These are phyloP conservation scores for Yponomeuta sedellus DNA, from an alignment of 2,888 invertebrate genomes.

Conservation along the genomic window DNA sequence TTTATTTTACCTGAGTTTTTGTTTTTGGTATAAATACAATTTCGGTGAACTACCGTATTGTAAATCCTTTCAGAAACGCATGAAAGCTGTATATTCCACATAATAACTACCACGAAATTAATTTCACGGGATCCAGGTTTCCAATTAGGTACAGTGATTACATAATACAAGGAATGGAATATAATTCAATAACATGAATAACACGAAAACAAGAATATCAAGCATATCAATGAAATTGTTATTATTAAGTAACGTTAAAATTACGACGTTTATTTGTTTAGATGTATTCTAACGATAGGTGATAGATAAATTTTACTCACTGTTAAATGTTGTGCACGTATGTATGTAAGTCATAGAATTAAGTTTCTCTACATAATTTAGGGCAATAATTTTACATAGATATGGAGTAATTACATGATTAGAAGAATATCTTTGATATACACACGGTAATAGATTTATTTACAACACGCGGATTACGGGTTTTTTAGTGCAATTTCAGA, in stretches of 20 bases:
- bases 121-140: too few species aligned
- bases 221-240: slow-evolving; percentile 54
- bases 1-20: too few species aligned
- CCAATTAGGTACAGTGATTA: too few species aligned
- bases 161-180: too few species aligned
- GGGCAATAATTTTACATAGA: slow-evolving; percentile 59
- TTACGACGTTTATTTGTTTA: slow-evolving; percentile 57
- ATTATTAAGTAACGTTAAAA: slow-evolving; percentile 22
- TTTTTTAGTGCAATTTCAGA: not conserved
- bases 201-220: slow-evolving; percentile 62
- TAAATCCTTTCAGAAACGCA: too few species aligned
- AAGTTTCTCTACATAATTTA: slow-evolving; percentile 43
- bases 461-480: not conserved
- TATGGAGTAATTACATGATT: not conserved
- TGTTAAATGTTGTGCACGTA: slow-evolving; percentile 76
- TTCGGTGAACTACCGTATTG: too few species aligned
- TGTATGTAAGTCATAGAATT: slow-evolving; percentile 50
- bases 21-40: too few species aligned
- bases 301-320: slow-evolving; percentile 58
- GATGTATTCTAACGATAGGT: slow-evolving; percentile 51
- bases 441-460: slow-evolving; percentile 6
- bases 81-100: too few species aligned
- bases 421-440: slow-evolving; percentile 14
- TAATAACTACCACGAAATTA: too few species aligned
- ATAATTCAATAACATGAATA: slow-evolving; percentile 20